Evolutionary conservation across 2,113 vertebrate species (phyloP).

Genomic region (Struthio camelus): DNA sequence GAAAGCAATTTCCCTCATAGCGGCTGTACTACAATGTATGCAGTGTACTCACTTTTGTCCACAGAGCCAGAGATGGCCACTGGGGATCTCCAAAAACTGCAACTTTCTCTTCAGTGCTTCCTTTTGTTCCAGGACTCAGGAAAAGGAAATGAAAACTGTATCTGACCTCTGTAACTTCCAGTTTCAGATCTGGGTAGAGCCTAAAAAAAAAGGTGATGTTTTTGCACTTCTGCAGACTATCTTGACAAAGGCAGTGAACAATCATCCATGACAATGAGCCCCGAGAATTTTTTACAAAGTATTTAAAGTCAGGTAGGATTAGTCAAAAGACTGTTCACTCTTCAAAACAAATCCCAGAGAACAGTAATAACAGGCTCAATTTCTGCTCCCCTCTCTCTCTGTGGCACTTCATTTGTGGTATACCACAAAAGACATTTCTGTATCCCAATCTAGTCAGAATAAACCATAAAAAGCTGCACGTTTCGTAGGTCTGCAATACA

Average conservation of each 20-base stretch:
- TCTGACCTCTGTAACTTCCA: background rate
- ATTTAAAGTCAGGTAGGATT: background rate
- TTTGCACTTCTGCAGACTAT: background rate
- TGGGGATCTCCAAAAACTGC: rapidly evolving
- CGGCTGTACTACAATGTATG: background rate
- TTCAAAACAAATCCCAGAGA: background rate
- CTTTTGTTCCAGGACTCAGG: background rate
- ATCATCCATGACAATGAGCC: background rate
- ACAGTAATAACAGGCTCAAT: background rate
- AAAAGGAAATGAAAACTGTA: background rate
- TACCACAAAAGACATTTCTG: conserved; percentile 7
- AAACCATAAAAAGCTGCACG: background rate
- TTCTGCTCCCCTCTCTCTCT: background rate
- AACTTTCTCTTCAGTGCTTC: background rate
- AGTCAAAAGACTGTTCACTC: background rate
- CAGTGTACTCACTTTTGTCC: background rate
- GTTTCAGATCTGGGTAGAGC: background rate
- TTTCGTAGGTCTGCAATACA: background rate
- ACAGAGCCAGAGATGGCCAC: rapidly evolving
- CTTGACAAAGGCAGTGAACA: background rate
- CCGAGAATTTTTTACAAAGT: background rate
- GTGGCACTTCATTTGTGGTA: background rate
- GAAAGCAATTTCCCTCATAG: background rate
- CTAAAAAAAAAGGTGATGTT: background rate
- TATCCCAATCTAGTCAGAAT: background rate